Base-by-base conservation (phyloP, 2,113 vertebrate species). In the Pao palembangensis region DNA sequence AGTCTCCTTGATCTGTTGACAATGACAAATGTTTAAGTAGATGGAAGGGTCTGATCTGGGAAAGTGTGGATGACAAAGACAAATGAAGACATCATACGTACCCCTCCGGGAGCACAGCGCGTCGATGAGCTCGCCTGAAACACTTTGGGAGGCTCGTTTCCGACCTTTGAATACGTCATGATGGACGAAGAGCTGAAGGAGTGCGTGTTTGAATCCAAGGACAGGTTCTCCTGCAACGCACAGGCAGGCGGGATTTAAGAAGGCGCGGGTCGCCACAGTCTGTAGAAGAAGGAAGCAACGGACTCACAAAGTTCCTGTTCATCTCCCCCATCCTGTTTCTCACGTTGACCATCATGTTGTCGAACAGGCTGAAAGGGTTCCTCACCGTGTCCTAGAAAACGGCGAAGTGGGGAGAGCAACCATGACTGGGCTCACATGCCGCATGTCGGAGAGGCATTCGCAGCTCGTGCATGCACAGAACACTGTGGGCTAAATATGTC, bases 141-240 rank as follows among this genome's bases (percentile, higher is more conserved):
- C 38, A 99, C 92, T 68, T 95, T 98, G 8, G 97, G 86, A 5
- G 94, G 91, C 51, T 95, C 93, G 61, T 95, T 81, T 46, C 95
- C 96, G 51, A 87, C 68, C 84, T 92, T 97, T 75, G 94, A 95
- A 64, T 95, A 99, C 0, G 93, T 95, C 93, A 95, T 93, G 63
- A 99, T 73, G 7, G 94, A 96, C 16, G 97, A 98, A 55, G 94
- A 95, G 85, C 91, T 93, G 89, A 95, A 98, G 0, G 93, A 93
- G 83, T 98, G 95, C 0, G 68, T 61, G 44, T 86, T 89, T 10
- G 93, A 72, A 23, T 93, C 87, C 62, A 91, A 0, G 11, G 93
- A 79, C 69, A 90, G 61, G n/a, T 92, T 88, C 67, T 90, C 94
- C 97, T 98, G 55, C 41, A 66, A 67, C 31, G 63, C 55, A 69